Evolutionary conservation across 1,140 invertebrate genomes (phyloP), one percentile per base, ranked within the genome.

Genomic region (Helicoverpa armigera): DNA sequence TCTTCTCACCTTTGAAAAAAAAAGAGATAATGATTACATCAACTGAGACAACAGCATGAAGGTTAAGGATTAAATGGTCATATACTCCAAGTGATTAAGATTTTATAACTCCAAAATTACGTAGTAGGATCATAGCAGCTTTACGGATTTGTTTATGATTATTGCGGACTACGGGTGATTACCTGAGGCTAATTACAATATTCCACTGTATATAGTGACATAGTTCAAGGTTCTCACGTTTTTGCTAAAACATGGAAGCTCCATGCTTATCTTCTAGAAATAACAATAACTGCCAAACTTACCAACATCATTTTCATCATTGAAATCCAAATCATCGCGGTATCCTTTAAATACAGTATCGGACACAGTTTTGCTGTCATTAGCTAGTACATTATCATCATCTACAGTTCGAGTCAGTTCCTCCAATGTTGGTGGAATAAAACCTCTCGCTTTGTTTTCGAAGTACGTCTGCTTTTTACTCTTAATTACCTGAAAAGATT

Each of bases 251-350:
- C 23, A 23, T n/a, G n/a, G n/a, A n/a, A n/a, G 23, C 23, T 23
- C 23, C 23, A 23, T 23, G 23, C 23, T 23, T 23, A 23, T 0
- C 2, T 23, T 23, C 23, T 2, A 23, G 23, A 23, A 23, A 23
- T 23, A 23, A 23, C 0, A 23, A 23, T 23, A 23, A 23, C 23
- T 23, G 23, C 23, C 23, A 23, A 23, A 23, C 94, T 94, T 86
- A 96, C 96, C 96, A 72, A 97, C 91, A 88, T 97, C 97, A 84
- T 97, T 97, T 83, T 97, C 97, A 87, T 97, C 97, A 83, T 97
- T 96, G 13, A 97, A 96, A 84, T 97, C 97, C 13, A 97, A 93
- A 92, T 97, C 97, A 83, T 97, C 97, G 12, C 96, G 95, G 0
- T 97, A 92, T 9, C 96, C 96, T 80, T 94, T 93, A 58, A 94